Percentiles rank a stretch among this genome's conserved stretches.
These are phyloP conservation scores for Eulemur macaco DNA, from an alignment of 2,113 vertebrate species.

Conservation along the genomic window DNA sequence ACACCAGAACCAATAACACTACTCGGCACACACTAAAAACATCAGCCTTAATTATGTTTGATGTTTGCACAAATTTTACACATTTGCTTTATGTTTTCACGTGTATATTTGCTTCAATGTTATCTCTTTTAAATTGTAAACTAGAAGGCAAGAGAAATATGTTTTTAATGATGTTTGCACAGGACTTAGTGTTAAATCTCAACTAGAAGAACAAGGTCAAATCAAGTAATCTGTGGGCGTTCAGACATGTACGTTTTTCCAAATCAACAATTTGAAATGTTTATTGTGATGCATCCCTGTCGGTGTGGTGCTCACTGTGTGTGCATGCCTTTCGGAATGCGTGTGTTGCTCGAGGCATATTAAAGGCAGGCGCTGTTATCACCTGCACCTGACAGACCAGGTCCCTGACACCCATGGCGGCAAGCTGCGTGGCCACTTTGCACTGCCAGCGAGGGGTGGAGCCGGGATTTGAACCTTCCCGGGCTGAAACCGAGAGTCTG, in stretches of 20 bases:
- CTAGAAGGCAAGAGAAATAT: neutral
- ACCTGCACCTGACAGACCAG: rapidly evolving
- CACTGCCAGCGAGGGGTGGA: rapidly evolving
- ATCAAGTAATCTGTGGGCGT: neutral
- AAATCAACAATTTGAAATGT: neutral
- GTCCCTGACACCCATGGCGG: no score
- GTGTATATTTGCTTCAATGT: constrained; percentile 42
- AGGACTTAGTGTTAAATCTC: constrained; percentile 40
- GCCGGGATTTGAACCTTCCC: neutral
- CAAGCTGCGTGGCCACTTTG: neutral
- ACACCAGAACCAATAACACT: neutral
- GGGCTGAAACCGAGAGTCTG: no score
- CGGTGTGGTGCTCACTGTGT: neutral
- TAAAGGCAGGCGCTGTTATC: neutral
- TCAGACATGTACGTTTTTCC: neutral
- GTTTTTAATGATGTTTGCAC: constrained; percentile 64
- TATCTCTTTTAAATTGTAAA: constrained; percentile 32
- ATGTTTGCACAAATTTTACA: constrained; percentile 49
- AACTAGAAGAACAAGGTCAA: neutral
- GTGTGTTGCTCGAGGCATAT: rapidly evolving
- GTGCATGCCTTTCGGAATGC: neutral
- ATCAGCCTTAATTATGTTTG: neutral
- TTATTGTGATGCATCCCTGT: neutral
- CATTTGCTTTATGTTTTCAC: constrained; percentile 15
- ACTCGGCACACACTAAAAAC: neutral